Conservation (phyloP, 2,797 vertebrate species). For the Darevskia mixta region DNA sequence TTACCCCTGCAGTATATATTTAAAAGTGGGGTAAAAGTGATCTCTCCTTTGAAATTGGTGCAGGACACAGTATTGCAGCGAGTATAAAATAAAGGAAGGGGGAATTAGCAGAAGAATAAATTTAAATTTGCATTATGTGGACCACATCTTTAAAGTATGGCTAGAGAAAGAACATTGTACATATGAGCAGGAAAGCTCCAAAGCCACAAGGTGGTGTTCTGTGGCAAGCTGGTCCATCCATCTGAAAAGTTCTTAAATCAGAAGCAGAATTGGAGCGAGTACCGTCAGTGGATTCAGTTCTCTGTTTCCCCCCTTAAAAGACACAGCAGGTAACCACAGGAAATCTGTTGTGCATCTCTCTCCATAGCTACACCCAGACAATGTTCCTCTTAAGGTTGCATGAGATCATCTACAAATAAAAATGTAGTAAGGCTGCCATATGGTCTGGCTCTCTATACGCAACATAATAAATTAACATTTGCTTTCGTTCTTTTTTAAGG, state of each 20-base stretch:
- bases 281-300: background rate
- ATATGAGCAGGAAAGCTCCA: background rate
- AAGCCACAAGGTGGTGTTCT: background rate
- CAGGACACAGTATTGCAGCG: background rate
- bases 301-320: background rate
- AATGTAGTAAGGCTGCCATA: background rate
- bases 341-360: background rate
- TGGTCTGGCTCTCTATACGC: background rate
- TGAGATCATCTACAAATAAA: slow-evolving; percentile 30
- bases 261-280: background rate
- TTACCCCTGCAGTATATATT: background rate
- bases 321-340: background rate
- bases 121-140: background rate
- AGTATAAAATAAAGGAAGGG: background rate
- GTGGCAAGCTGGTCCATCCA: background rate
- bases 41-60: background rate
- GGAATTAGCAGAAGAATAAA: background rate
- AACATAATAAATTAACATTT: background rate
- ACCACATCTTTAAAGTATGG: background rate
- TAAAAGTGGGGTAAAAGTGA: background rate
- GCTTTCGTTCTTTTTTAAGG: background rate
- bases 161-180: background rate
- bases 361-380: background rate
- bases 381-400: background rate
- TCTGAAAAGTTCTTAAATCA: background rate